A percentile compares a stretch with the other conserved stretches of the same genome.
These are phyloP conservation scores for Haplotaxodon microlepis DNA, from an alignment of 2,113 vertebrate species.

Conservation along the genomic window DNA sequence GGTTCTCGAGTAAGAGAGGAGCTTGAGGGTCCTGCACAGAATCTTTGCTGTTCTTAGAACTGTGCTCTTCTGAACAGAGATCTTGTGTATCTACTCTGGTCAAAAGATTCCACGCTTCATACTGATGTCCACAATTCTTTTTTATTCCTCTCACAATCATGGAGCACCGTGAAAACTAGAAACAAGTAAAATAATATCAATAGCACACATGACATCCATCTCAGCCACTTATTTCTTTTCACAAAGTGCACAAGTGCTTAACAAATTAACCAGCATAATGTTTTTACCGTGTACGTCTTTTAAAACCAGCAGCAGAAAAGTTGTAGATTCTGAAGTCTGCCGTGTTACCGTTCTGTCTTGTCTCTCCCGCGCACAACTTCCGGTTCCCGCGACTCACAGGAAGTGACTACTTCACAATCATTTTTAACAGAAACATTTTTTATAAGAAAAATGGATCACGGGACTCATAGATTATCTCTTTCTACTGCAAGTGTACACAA, in stretches of 20 bases:
- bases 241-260: neutral
- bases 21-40: neutral
- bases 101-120: neutral
- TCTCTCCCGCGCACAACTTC: neutral
- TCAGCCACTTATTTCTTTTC: neutral
- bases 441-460: neutral
- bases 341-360: neutral
- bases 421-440: neutral
- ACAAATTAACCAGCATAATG: neutral
- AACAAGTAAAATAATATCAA: neutral
- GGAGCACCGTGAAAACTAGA: neutral
- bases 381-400: neutral
- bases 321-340: neutral
- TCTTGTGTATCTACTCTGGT: neutral
- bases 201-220: neutral
- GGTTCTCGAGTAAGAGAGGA: neutral
- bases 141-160: neutral
- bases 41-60: neutral
- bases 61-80: neutral
- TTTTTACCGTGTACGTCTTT: fast-evolving
- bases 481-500: neutral
- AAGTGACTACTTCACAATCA: neutral
- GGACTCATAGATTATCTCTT: neutral
- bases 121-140: neutral
- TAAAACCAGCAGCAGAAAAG: neutral